These are phyloP conservation scores for Nilaparvata lugens DNA, from an alignment of 1,140 invertebrate genomes.

Conservation along the genomic window DNA sequence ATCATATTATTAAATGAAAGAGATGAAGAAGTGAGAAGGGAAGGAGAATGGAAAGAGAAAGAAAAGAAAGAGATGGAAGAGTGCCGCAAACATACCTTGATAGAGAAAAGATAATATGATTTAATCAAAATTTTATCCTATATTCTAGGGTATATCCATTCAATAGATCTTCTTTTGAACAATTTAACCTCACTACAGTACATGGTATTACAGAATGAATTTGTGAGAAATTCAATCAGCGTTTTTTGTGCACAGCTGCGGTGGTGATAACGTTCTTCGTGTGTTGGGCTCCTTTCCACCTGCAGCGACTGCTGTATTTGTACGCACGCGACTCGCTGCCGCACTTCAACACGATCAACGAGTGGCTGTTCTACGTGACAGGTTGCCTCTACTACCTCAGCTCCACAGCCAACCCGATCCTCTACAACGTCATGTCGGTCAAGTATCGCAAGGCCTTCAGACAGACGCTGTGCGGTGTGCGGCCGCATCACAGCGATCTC, in stretches of 20 bases:
- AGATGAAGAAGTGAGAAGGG: too few relatives aligned
- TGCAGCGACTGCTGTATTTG: conserved; percentile 71
- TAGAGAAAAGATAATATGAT: too few relatives aligned
- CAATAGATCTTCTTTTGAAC: too few relatives aligned
- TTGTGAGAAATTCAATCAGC: too few relatives aligned
- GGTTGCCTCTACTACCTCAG: conserved; percentile 82
- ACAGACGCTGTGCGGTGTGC: conserved; percentile 62
- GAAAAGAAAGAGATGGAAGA: too few relatives aligned
- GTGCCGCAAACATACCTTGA: too few relatives aligned
- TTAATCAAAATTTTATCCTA: too few relatives aligned
- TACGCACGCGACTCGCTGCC: conserved; percentile 50
- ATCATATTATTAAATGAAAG: too few relatives aligned
- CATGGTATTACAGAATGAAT: too few relatives aligned
- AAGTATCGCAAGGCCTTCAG: conserved; percentile 74
- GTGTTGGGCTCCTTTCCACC: conserved; percentile 95
- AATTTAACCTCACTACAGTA: too few relatives aligned
- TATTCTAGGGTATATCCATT: too few relatives aligned
- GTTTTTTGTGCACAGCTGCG: conserved; percentile 63
- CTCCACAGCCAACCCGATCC: conserved; percentile 80
- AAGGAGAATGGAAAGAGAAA: too few relatives aligned
- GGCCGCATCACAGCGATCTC: conserved; percentile 39
- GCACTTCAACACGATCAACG: conserved; percentile 66
- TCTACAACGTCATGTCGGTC: conserved; percentile 86
- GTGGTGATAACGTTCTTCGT: conserved; percentile 95
- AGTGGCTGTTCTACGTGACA: conserved; percentile 67